A percentile compares a stretch with the other conserved stretches of the same genome.
Evolutionary conservation across 2,888 invertebrate genomes (phyloP).

Genomic region (Scrobipalpa atriplicella): DNA sequence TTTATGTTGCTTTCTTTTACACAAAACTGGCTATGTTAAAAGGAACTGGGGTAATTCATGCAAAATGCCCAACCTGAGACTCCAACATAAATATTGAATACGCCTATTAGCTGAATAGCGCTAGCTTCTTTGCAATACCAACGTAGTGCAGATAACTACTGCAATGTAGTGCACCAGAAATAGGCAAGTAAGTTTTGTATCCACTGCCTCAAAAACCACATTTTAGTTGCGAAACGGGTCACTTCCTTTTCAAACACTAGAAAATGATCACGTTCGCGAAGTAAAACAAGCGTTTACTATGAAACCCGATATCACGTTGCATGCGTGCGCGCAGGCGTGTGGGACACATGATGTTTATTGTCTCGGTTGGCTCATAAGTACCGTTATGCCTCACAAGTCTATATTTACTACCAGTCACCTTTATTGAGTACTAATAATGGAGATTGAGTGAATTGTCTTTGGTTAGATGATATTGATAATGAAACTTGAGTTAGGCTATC

Average conservation of each 20-base stretch:
- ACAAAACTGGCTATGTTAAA: neutral
- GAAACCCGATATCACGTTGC: constrained; percentile 48
- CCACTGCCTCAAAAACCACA: constrained; percentile 17
- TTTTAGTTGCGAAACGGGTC: constrained; percentile 35
- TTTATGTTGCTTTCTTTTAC: constrained; percentile 13
- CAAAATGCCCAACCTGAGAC: neutral
- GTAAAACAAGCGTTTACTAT: constrained; percentile 53
- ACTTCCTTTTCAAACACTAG: constrained; percentile 38
- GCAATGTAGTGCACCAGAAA: constrained; percentile 4
- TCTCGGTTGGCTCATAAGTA: constrained; percentile 26
- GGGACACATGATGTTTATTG: constrained; percentile 30
- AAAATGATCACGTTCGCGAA: constrained; percentile 59
- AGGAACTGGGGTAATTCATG: neutral
- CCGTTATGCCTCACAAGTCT: constrained; percentile 28
- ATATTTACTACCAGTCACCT: constrained; percentile 7
- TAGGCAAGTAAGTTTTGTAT: constrained; percentile 12
- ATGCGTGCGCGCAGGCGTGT: constrained; percentile 20
- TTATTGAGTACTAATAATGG: constrained; percentile 5
- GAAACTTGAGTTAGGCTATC: neutral
- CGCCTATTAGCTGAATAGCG: constrained; percentile 11
- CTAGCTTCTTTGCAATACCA: constrained; percentile 8
- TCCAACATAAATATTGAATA: neutral
- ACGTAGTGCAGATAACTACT: constrained; percentile 6
- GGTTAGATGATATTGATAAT: constrained; percentile 3
- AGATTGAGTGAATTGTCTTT: neutral